Conservation (phyloP, 2,113 vertebrate genomes). For the Thomomys bottae region DNA sequence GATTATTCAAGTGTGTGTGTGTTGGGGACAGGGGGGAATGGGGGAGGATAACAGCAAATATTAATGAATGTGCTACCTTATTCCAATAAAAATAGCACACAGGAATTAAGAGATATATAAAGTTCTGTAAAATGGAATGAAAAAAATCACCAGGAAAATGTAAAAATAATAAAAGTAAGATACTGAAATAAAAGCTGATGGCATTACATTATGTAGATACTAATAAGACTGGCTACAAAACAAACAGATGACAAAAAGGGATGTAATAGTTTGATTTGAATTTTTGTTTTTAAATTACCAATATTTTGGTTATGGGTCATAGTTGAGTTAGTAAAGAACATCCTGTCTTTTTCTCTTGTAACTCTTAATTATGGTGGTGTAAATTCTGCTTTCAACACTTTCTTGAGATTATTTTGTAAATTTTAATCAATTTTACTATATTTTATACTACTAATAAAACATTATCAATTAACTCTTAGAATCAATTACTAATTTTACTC, state of each 20-base stretch:
- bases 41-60: too few relatives aligned
- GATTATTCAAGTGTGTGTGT: too few relatives aligned
- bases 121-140: neutral
- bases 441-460: neutral
- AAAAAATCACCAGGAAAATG: neutral
- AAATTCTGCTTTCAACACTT: neutral
- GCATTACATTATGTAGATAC: neutral
- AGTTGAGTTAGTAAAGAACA: too few relatives aligned
- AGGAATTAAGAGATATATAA: neutral
- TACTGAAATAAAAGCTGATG: slow-evolving; percentile 1
- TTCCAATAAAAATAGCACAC: neutral
- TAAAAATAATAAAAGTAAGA: neutral
- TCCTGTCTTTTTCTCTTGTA: too few relatives aligned
- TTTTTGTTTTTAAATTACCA: too few relatives aligned
- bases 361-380: neutral
- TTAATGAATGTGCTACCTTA: too few relatives aligned
- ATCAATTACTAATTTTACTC: neutral
- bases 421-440: neutral
- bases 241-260: too few relatives aligned
- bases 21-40: too few relatives aligned
- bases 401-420: neutral
- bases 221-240: neutral
- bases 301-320: too few relatives aligned
- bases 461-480: neutral
- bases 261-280: too few relatives aligned